phyloP scores from a whole-genome alignment of 2,797 vertebrate genomes.

The Podarcis lilfordi region DNA sequence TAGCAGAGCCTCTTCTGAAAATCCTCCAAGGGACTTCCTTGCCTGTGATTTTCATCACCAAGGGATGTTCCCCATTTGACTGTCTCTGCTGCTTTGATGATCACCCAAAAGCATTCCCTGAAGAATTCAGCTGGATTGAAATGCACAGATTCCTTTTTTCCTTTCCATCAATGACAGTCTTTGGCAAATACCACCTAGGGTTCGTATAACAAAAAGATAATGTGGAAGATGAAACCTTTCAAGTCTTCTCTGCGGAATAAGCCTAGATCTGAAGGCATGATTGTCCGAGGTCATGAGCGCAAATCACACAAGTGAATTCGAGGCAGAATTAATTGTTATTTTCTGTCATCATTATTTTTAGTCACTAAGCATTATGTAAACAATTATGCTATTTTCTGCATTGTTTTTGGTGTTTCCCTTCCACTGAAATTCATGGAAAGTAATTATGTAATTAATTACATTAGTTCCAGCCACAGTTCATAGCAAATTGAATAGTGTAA shows the following conservation, averaged over 20 bases:
- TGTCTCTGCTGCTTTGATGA: constrained; percentile 63
- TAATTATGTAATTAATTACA: too few relatives aligned
- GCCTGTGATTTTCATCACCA: constrained; percentile 54
- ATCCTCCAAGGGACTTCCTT: constrained; percentile 58
- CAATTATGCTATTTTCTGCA: too few relatives aligned
- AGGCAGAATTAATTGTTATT: too few relatives aligned
- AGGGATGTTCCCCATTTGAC: constrained; percentile 53
- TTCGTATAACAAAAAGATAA: constrained; percentile 59
- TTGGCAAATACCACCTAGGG: constrained; percentile 54
- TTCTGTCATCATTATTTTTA: too few relatives aligned
- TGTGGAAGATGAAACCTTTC: constrained; percentile 41
- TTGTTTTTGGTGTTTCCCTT: too few relatives aligned
- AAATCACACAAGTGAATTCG: too few relatives aligned
- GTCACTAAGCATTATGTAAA: too few relatives aligned
- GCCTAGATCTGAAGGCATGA: too few relatives aligned
- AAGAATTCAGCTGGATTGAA: constrained; percentile 67
- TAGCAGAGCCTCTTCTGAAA: constrained; percentile 49
- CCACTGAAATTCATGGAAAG: too few relatives aligned
- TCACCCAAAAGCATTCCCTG: constrained; percentile 50
- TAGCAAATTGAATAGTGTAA: too few relatives aligned
- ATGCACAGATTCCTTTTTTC: constrained; percentile 58
- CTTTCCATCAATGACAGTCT: constrained; percentile 59
- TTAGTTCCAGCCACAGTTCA: too few relatives aligned
- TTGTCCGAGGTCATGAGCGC: too few relatives aligned
- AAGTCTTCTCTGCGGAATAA: background rate